Evolutionary conservation across 2,797 vertebrate genomes (phyloP).

Genomic region (Macropodus opercularis): DNA sequence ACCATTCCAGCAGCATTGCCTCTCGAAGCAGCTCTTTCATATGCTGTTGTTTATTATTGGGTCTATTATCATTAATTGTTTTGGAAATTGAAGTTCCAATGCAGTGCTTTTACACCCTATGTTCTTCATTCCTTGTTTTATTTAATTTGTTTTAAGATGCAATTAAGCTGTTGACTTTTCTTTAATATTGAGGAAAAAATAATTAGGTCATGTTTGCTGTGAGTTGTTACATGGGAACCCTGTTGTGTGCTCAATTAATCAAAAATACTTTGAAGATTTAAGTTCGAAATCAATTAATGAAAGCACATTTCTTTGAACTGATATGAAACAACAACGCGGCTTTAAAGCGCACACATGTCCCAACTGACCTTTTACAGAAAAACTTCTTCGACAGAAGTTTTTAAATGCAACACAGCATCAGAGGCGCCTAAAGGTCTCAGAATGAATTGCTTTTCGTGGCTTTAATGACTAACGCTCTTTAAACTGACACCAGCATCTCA

Average conservation of each 20-base stretch:
- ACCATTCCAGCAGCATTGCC: no score
- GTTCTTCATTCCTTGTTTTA: slow-evolving; percentile 31
- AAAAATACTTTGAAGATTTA: no score
- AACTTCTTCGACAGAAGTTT: background rate
- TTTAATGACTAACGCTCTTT: slow-evolving; percentile 8
- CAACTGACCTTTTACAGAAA: background rate
- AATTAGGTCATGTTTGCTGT: background rate
- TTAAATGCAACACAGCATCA: slow-evolving; percentile 4
- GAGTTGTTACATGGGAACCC: slow-evolving; percentile 16
- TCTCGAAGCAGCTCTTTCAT: background rate
- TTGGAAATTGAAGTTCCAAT: no score
- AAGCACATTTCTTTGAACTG: slow-evolving; percentile 9
- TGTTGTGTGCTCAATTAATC: background rate
- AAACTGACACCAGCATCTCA: background rate
- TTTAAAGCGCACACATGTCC: background rate
- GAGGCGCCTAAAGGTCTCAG: slow-evolving; percentile 13
- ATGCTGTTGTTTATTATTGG: background rate
- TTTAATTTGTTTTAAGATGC: slow-evolving; percentile 16
- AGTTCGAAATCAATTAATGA: slow-evolving; percentile 17
- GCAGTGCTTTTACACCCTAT: slow-evolving; percentile 12
- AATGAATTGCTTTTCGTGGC: slow-evolving; percentile 3
- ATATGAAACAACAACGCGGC: slow-evolving; percentile 5
- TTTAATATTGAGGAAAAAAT: slow-evolving; percentile 9
- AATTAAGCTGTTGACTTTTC: background rate
- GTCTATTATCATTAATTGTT: no score